Evolutionary conservation across 2,113 vertebrate species (phyloP).

Genomic region (Eptesicus fuscus): DNA sequence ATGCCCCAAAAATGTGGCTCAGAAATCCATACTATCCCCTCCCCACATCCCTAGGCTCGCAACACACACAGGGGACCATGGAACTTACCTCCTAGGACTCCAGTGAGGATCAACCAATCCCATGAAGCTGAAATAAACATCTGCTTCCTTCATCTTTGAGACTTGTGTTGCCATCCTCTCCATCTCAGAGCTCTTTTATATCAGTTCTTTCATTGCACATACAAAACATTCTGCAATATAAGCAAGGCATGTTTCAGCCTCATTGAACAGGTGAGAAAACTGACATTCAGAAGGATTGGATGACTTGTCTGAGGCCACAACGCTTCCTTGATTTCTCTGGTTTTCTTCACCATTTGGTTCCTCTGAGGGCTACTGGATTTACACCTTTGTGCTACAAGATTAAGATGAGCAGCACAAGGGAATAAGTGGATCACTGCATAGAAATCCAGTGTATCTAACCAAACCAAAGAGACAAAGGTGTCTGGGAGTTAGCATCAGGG

Average conservation of each 20-base stretch:
- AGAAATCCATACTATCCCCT: background rate
- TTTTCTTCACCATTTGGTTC: background rate
- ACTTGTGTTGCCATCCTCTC: background rate
- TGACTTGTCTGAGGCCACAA: background rate
- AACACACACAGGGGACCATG: background rate
- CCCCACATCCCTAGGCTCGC: background rate
- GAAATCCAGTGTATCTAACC: background rate
- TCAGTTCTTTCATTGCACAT: background rate
- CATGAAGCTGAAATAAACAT: background rate
- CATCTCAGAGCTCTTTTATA: background rate
- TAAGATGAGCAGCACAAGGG: background rate
- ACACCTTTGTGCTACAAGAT: background rate
- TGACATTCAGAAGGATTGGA: background rate
- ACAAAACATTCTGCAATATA: background rate
- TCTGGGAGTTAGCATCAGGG: background rate
- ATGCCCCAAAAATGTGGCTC: background rate
- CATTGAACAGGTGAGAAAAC: background rate
- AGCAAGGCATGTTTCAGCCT: background rate
- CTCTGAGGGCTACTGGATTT: background rate
- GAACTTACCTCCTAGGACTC: background rate
- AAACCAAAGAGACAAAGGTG: background rate
- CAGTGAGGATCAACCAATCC: background rate
- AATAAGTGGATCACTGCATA: background rate
- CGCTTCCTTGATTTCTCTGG: background rate
- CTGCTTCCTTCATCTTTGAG: background rate